Evolutionary conservation across 2,797 vertebrate genomes (phyloP).

Genomic region (Corythornis leucogaster): DNA sequence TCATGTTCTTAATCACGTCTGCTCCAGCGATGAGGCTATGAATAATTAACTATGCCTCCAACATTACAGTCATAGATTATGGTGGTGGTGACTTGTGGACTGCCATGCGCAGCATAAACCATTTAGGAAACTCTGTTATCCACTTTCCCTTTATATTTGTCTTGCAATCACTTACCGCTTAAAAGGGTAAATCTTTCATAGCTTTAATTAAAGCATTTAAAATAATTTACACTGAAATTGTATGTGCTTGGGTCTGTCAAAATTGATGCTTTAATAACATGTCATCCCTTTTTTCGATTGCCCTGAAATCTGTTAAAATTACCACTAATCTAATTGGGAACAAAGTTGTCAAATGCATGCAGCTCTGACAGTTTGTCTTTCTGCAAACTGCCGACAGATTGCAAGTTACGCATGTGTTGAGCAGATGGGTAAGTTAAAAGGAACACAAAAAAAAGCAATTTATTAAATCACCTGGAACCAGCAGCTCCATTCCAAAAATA

Average conservation of each 20-base stretch:
- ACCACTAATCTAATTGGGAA: conserved; percentile 88
- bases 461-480: conserved; percentile 91
- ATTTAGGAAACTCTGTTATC: conserved; percentile 80
- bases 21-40: conserved; percentile 81
- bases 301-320: conserved; percentile 89
- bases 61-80: conserved; percentile 81
- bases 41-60: conserved; percentile 83
- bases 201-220: conserved; percentile 87
- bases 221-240: conserved; percentile 85
- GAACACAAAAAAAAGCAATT: conserved; percentile 86
- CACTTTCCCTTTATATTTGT: conserved; percentile 83
- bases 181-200: conserved; percentile 83
- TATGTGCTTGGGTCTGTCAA: conserved; percentile 84
- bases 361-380: conserved; percentile 87
- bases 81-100: conserved; percentile 77
- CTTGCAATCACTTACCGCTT: conserved; percentile 81
- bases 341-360: conserved; percentile 86
- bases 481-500: conserved; percentile 88
- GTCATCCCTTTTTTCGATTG: conserved; percentile 82
- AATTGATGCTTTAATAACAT: conserved; percentile 86
- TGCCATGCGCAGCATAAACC: conserved; percentile 78
- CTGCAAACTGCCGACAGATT: conserved; percentile 88
- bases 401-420: conserved; percentile 87
- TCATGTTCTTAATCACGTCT: conserved; percentile 83
- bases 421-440: conserved; percentile 89